Base-by-base conservation (phyloP, 2,888 invertebrate species). In the Rhagophthalmus giganteus region DNA sequence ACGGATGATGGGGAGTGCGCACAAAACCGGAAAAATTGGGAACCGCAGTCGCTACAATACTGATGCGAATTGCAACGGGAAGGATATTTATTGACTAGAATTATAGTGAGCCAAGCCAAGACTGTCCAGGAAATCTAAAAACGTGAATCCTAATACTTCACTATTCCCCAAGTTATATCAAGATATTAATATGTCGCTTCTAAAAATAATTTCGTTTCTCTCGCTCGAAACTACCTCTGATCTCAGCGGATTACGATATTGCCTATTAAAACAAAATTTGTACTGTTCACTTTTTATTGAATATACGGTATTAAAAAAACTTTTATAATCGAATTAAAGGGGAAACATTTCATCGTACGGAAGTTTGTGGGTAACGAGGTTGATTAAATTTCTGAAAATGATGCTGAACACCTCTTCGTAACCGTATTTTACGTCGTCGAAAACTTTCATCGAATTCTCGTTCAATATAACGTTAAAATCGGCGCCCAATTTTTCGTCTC, bases 311-410 rank as follows among this genome's bases (percentile, higher is more conserved):
- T n/a, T n/a, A n/a, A n/a, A n/a, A n/a, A n/a, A n/a, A n/a, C n/a
- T n/a, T n/a, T n/a, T n/a, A n/a, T n/a, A n/a, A n/a, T n/a, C n/a
- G n/a, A n/a, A n/a, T n/a, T n/a, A n/a, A n/a, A n/a, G n/a, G n/a
- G n/a, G n/a, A n/a, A 20, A 12, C 1, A 42, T 11, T 1, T 42
- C 25, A 2, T 42, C n/a, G 10, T n/a, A 85, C 59, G 86, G 84
- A 14, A 86, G 80, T 59, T 79, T 81, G 52, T 80, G 82, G 62
- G 86, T 86, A 58, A 87, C 78, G 58, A 81, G 77, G 62, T 86
- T 85, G 0, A 81, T 78, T 3, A 86, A 77, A 30, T 83, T 79
- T 27, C 77, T 75, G 68, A 86, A 85, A 0, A 86, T 79, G 1
- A 78, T 66, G 38, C 83, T 82, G 5, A 42, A n/a, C 12, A 11